These are phyloP conservation scores for Phalacrocorax carbo DNA, from an alignment of 2,113 vertebrate genomes.

Conservation along the genomic window DNA sequence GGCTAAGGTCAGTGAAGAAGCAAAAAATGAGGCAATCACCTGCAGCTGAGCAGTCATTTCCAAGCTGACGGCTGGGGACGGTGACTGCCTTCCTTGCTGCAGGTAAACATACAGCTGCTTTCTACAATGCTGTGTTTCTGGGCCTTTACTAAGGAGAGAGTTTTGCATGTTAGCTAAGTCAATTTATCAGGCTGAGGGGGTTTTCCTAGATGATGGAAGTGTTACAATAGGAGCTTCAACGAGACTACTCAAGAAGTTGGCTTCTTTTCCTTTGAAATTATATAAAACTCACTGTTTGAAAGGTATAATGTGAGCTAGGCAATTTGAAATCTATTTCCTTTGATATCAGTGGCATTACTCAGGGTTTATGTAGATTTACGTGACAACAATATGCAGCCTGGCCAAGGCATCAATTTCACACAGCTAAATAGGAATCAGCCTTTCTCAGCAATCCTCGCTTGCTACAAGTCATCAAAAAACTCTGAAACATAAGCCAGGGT, in stretches of 20 bases:
- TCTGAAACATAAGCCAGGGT: neutral
- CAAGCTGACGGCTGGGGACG: fast-evolving
- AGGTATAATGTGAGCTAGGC: neutral
- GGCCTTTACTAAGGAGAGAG: neutral
- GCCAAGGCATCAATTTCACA: neutral
- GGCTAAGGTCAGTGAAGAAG: neutral
- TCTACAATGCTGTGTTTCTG: neutral
- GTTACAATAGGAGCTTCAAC: neutral
- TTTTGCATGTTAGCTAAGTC: neutral
- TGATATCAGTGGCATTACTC: neutral
- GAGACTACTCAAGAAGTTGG: neutral
- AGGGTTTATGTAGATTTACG: neutral
- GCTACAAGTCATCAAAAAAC: neutral
- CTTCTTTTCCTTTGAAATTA: neutral
- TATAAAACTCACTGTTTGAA: neutral
- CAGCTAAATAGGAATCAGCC: neutral
- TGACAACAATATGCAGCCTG: neutral
- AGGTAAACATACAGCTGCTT: neutral
- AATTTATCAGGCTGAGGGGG: neutral
- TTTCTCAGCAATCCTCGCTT: neutral
- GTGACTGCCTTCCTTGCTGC: neutral
- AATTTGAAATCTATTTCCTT: neutral
- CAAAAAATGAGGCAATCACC: neutral
- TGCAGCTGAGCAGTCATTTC: neutral
- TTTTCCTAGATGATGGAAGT: neutral